Base-by-base conservation (phyloP, 1,140 invertebrate genomes). In the Oryzaephilus surinamensis region DNA sequence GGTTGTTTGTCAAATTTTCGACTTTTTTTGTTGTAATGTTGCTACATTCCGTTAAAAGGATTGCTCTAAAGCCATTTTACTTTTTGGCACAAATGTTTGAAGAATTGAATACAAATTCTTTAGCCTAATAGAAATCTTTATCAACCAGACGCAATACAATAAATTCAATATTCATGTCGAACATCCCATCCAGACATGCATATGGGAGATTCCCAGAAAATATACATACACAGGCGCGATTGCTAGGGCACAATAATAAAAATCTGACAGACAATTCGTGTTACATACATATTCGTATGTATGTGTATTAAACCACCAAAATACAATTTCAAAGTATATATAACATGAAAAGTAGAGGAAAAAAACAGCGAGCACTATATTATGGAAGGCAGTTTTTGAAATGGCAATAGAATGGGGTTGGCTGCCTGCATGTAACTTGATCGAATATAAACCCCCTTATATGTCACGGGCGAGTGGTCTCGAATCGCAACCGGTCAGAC, bases 241-340 rank as follows among this genome's bases (percentile, higher is more conserved):
- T 36, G 26, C 28, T 27, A 21, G 26, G 29, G 37, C 23, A 39
- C 32, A 27, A 21, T 29, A 43, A 43, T 29, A 38, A 43, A 43
- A 43, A 43, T 38, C 32, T 43, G 41, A 43, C 41, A 43, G 41
- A 43, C 36, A 43, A 43, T 43, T 29, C 28, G 33, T 43, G 38
- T 27, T 37, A 43, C 30, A 17, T 29, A 36, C 36, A 43, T 43
- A 43, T n/a, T n/a, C n/a, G n/a, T n/a, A n/a, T n/a, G n/a, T n/a
- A n/a, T n/a, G n/a, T n/a, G n/a, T n/a, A n/a, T n/a, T n/a, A n/a
- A n/a, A n/a, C n/a, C n/a, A 36, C 28, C 28, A 35, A 43, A 37
- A 43, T 43, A 43, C 41, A 43, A 43, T 43, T 43, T 38, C 38
- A 38, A 43, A 33, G 41, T 38, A 43, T 26, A 36, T 27, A 27